phyloP scores from a whole-genome alignment of 2,888 invertebrate genomes.

The Erebia epiphron region DNA sequence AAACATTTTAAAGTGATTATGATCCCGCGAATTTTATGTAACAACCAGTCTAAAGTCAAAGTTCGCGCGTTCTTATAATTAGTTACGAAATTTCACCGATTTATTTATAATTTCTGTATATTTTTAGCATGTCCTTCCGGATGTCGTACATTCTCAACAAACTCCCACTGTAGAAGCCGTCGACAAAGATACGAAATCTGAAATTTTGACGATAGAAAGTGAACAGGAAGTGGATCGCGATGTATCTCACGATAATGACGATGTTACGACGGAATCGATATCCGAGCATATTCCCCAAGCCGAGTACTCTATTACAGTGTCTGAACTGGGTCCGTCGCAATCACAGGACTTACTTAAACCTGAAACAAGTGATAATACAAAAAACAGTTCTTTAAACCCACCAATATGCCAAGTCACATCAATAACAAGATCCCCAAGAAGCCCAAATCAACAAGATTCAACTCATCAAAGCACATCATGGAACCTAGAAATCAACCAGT shows the following conservation, averaged over 20 bases:
- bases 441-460: constrained; percentile 54
- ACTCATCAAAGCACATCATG: constrained; percentile 61
- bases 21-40: not conserved
- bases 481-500: constrained; percentile 62
- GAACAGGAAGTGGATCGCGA: constrained; percentile 26
- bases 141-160: constrained; percentile 80
- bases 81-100: constrained; percentile 38
- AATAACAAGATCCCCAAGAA: not conserved
- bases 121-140: constrained; percentile 82
- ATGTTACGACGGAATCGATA: constrained; percentile 69
- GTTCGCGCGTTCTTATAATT: constrained; percentile 18
- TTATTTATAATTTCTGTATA: constrained; percentile 66
- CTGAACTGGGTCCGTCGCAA: constrained; percentile 49
- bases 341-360: constrained; percentile 51
- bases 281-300: constrained; percentile 72
- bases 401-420: constrained; percentile 49
- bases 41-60: not conserved
- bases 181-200: constrained; percentile 52
- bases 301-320: constrained; percentile 62
- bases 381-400: constrained; percentile 54
- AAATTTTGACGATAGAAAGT: constrained; percentile 49
- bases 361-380: constrained; percentile 44
- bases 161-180: constrained; percentile 62
- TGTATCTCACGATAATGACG: constrained; percentile 46
- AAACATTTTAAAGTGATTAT: not conserved